A percentile compares a stretch with the other conserved stretches of the same genome.
Conservation (phyloP, 2,113 vertebrate species). For the Scomber scombrus region DNA sequence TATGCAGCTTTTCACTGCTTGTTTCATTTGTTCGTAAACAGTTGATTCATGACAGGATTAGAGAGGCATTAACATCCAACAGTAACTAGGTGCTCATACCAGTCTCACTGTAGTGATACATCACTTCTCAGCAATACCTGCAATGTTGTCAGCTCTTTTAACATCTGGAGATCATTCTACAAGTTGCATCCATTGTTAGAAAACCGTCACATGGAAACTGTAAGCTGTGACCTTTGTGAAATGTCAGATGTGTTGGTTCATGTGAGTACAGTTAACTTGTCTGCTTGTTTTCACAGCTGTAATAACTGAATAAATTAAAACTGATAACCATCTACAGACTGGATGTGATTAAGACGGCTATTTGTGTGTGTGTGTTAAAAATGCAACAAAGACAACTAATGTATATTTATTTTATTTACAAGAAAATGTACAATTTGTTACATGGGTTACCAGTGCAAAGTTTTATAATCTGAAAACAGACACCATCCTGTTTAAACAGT, state of each 20-base stretch:
- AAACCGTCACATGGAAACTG: slow-evolving; percentile 54
- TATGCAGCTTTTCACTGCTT: slow-evolving; percentile 55
- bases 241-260: slow-evolving; percentile 71
- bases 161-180: slow-evolving; percentile 26
- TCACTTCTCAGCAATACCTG: slow-evolving; percentile 57
- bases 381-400: slow-evolving; percentile 27
- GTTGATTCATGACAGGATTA: slow-evolving; percentile 39
- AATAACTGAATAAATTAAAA: slow-evolving; percentile 76
- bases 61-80: slow-evolving; percentile 48
- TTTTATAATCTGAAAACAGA: slow-evolving; percentile 85
- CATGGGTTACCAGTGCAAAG: slow-evolving; percentile 97
- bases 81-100: slow-evolving; percentile 55
- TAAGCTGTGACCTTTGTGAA: slow-evolving; percentile 69
- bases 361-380: neutral
- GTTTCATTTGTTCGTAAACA: slow-evolving; percentile 14
- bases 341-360: slow-evolving; percentile 27
- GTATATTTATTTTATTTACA: slow-evolving; percentile 95
- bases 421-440: slow-evolving; percentile 99
- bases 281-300: slow-evolving; percentile 82
- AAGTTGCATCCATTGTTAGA: slow-evolving; percentile 42
- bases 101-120: slow-evolving; percentile 56
- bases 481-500: slow-evolving; percentile 63
- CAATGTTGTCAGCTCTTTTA: slow-evolving; percentile 38
- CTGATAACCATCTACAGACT: slow-evolving; percentile 46
- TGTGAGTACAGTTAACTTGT: slow-evolving; percentile 75